Percentiles rank a stretch among this genome's conserved stretches.
Evolutionary conservation across 2,113 vertebrate genomes (phyloP).

Genomic region (Callionymus lyra): DNA sequence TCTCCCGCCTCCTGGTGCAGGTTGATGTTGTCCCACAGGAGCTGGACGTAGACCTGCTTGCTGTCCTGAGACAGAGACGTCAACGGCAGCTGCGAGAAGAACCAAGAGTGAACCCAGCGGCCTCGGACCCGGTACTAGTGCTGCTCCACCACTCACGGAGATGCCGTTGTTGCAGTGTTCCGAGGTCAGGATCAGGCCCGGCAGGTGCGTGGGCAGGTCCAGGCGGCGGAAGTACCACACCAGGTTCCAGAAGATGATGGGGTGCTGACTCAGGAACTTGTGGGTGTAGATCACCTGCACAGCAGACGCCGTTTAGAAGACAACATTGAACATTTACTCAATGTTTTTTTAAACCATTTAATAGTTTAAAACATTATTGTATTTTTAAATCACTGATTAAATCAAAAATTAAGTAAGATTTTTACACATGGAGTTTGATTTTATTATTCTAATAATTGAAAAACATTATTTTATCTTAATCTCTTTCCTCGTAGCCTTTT

Average conservation of each 20-base stretch:
- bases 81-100: constrained; percentile 74
- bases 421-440: too few species aligned
- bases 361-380: too few species aligned
- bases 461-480: too few species aligned
- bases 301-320: too few species aligned
- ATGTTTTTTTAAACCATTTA: too few species aligned
- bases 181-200: constrained; percentile 89
- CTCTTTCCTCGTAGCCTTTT: too few species aligned
- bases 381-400: too few species aligned
- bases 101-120: background rate
- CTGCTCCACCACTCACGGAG: constrained; percentile 63
- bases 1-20: constrained; percentile 85
- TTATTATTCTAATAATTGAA: too few species aligned
- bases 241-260: constrained; percentile 98
- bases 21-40: constrained; percentile 96
- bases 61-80: constrained; percentile 87
- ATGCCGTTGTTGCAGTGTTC: constrained; percentile 93
- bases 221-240: constrained; percentile 94
- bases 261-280: constrained; percentile 95
- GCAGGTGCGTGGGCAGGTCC: constrained; percentile 87
- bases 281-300: constrained; percentile 88
- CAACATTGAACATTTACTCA: too few species aligned
- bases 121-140: too few species aligned
- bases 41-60: constrained; percentile 87
- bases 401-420: too few species aligned